These are phyloP conservation scores for Lycocerus yunnanus DNA, from an alignment of 2,888 invertebrate genomes.

Conservation along the genomic window DNA sequence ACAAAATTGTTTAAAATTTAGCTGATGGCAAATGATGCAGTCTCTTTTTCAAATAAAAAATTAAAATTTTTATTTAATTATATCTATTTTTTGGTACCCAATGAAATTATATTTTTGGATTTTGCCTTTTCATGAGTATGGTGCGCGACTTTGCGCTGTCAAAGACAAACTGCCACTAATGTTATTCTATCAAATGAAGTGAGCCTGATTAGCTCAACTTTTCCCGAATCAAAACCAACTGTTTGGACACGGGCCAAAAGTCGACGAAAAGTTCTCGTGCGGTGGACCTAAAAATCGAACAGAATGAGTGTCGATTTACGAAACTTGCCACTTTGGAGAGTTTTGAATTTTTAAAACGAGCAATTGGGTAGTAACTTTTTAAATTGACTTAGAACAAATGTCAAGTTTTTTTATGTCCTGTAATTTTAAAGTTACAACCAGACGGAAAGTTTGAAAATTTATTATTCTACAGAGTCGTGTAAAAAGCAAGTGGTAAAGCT, in stretches of 20 bases:
- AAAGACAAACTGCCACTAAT: neutral
- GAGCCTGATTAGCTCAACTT: neutral
- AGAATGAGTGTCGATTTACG: neutral
- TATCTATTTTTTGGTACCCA: no score
- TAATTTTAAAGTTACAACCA: neutral
- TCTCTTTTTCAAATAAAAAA: no score
- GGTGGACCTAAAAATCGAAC: neutral
- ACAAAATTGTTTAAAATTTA: no score
- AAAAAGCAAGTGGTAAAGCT: constrained; percentile 5
- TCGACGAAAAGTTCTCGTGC: neutral
- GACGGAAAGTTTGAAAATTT: constrained; percentile 1
- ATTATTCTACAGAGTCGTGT: constrained; percentile 3
- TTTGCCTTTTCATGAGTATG: no score
- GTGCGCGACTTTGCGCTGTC: neutral
- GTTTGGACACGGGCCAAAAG: neutral
- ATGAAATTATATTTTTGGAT: no score
- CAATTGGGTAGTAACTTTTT: neutral
- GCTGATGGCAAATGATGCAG: no score
- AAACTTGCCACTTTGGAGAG: neutral
- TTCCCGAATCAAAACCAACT: neutral
- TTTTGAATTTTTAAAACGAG: neutral
- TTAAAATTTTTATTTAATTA: no score
- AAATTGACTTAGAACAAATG: neutral
- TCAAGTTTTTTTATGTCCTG: neutral
- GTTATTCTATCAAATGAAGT: neutral